phyloP scores from a whole-genome alignment of 2,113 vertebrate genomes.

The Halichoerus grypus region DNA sequence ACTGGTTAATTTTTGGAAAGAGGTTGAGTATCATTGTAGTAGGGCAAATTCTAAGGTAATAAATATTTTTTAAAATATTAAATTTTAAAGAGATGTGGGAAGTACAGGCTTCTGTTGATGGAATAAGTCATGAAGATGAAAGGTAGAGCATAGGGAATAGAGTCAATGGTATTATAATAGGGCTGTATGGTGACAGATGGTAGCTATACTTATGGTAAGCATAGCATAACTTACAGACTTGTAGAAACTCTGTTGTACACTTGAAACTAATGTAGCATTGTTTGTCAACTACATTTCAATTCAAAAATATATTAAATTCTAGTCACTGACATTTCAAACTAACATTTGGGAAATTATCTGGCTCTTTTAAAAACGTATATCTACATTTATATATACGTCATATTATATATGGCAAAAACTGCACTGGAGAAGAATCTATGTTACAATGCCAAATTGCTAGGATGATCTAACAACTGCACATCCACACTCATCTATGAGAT shows the following conservation, averaged over 20 bases:
- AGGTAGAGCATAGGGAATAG: background rate
- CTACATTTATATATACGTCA: no score
- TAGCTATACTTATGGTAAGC: background rate
- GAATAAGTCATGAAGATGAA: background rate
- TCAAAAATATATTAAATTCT: background rate
- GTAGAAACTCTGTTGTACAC: background rate
- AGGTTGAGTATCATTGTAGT: background rate
- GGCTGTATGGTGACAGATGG: background rate
- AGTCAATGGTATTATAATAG: background rate
- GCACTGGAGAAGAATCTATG: background rate
- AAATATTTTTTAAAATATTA: background rate
- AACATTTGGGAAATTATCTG: background rate
- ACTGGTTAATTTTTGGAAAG: background rate
- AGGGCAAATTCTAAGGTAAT: background rate
- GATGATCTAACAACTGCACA: background rate
- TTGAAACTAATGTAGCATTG: background rate
- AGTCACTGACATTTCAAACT: background rate
- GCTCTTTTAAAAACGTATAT: background rate
- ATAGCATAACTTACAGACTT: background rate
- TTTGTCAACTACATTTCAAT: background rate
- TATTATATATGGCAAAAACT: background rate
- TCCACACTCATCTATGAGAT: background rate
- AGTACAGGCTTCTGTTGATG: background rate
- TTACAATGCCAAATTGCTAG: background rate
- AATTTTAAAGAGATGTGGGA: background rate